Evolutionary conservation across 2,888 invertebrate genomes (phyloP).

Genomic region (Drosophila yooni): DNA sequence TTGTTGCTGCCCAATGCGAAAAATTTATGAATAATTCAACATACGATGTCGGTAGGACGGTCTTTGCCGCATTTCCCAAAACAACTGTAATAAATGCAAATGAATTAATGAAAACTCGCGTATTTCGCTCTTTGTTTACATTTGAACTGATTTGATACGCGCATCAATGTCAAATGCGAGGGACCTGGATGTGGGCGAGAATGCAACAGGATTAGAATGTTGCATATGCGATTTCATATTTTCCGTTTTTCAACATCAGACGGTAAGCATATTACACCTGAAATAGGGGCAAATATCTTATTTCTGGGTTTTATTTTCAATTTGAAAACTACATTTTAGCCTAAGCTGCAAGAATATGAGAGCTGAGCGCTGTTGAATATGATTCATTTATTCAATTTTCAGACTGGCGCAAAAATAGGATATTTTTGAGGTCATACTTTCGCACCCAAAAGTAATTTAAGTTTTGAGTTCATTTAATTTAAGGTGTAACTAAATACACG

Average conservation of each 20-base stretch:
- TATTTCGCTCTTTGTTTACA: constrained; percentile 65
- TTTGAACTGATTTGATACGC: constrained; percentile 56
- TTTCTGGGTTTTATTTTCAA: constrained; percentile 13
- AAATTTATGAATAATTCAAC: constrained; percentile 75
- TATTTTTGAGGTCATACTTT: no score
- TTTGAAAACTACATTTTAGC: not conserved
- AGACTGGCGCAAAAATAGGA: not conserved
- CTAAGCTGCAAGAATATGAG: not conserved
- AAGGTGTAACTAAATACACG: constrained; percentile 23
- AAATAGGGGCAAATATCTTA: constrained; percentile 5
- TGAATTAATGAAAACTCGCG: constrained; percentile 71
- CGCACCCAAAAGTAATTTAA: not conserved
- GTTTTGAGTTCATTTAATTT: constrained; percentile 28
- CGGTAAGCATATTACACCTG: constrained; percentile 5
- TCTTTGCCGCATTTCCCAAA: constrained; percentile 43
- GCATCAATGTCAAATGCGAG: constrained; percentile 60
- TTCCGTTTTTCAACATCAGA: constrained; percentile 12
- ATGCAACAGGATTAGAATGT: not conserved
- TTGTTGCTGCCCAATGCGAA: constrained; percentile 40
- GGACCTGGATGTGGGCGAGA: not conserved
- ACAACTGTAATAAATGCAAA: constrained; percentile 67
- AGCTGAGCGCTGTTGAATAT: not conserved
- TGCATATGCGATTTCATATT: constrained; percentile 21
- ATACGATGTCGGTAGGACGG: constrained; percentile 47
- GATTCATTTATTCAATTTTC: not conserved